Base-by-base conservation (phyloP, 2,797 vertebrate species). In the Percopsis omiscomaycus region DNA sequence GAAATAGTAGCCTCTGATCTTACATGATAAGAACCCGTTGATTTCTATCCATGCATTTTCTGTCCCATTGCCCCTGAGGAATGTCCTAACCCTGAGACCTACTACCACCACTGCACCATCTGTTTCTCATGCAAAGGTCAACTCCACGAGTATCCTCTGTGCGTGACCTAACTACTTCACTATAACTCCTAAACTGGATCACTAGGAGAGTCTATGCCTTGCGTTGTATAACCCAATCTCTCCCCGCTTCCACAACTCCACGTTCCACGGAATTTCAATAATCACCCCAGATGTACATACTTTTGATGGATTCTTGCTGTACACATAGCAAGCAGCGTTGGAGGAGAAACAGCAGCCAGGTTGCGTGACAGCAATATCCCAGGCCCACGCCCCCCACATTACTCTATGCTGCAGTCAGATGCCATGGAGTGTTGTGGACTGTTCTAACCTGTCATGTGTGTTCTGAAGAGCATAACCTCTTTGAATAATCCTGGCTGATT, bases 281-380 rank as follows among this genome's bases (percentile, higher is more conserved):
- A 73, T 70, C 55, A 66, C 60, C 57, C 46, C 22, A 32, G 27
- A 76, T 84, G 80, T 80, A 74, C 54, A 65, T 60, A 27, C 60
- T 59, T 46, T 68, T 69, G 5, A 61, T 61, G 47, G 75, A 55
- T 50, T 66, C 27, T 73, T 42, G 5, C 9, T 42, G 9, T 9
- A 46, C 65, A 10, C 57, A 46, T 46, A 61, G 66, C 74, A 71
- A 70, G 71, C 77, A 72, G 54, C 58, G 47, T 48, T 22, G 84
- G 68, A 85, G 78, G 64, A 61, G 72, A 79, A 85, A 48, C 83
- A 86, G 81, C 74, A 59, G 52, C 62, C 65, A 0, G 32, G 30
- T 10, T 32, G 50, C 65, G 66, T 62, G 62, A 69, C 45, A 62
- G 79, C 84, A 64, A 63, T 49, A 81, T 72, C 6, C 68, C 81